Percentiles rank a stretch among this genome's conserved stretches.
These are phyloP conservation scores for Macrotus californicus DNA, from an alignment of 2,113 vertebrate species.

Conservation along the genomic window DNA sequence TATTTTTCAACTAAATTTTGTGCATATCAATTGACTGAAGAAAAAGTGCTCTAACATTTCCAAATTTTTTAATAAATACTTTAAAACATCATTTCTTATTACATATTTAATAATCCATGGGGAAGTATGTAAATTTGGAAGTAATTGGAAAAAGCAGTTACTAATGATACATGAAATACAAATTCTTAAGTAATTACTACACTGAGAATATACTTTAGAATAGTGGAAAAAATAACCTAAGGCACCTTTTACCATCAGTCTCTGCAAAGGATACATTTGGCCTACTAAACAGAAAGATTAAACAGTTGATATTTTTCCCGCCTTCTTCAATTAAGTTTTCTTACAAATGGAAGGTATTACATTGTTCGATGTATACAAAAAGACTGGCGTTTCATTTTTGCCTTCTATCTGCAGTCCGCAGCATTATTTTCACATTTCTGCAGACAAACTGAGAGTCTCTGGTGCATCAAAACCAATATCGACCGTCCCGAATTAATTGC, in stretches of 20 bases:
- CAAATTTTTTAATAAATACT: constrained; percentile 1
- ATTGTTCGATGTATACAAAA: constrained; percentile 37
- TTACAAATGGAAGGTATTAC: not conserved
- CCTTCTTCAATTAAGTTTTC: constrained; percentile 48
- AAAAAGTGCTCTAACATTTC: not conserved
- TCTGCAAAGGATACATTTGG: constrained; percentile 27
- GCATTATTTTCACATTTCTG: constrained; percentile 68
- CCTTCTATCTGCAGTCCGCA: constrained; percentile 49
- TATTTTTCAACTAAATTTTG: not conserved
- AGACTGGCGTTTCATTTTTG: constrained; percentile 42
- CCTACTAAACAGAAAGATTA: constrained; percentile 44
- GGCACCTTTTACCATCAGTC: not conserved
- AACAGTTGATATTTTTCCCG: constrained; percentile 13
- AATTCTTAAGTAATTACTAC: not conserved
- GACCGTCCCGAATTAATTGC: constrained; percentile 82
- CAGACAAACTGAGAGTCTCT: constrained; percentile 70
- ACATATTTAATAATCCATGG: constrained; percentile 4
- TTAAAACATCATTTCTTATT: not conserved
- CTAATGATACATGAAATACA: constrained; percentile 58
- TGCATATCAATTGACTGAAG: not conserved
- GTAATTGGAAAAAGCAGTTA: not conserved
- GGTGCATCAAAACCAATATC: constrained; percentile 82
- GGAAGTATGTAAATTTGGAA: not conserved
- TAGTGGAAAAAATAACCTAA: not conserved
- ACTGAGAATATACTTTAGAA: not conserved